phyloP scores from a whole-genome alignment of 2,888 invertebrate genomes.

The Leptarthrus brevirostris region DNA sequence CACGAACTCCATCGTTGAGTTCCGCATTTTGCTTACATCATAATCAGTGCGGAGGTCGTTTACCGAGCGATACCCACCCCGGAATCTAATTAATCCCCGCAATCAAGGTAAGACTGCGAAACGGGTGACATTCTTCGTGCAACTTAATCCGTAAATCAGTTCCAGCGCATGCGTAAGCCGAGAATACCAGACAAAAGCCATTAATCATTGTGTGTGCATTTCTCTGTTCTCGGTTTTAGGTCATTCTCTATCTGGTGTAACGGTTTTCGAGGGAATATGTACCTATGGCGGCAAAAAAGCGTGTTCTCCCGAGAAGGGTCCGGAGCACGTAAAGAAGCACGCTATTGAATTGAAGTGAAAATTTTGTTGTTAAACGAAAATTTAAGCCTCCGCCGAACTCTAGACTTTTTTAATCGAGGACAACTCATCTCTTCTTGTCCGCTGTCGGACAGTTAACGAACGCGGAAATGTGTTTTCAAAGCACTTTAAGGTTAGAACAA shows the following conservation, averaged over 20 bases:
- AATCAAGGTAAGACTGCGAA: not conserved
- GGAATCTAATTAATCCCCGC: not conserved
- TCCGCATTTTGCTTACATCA: not conserved
- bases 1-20: not conserved
- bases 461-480: too few species aligned
- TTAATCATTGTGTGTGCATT: constrained; percentile 1
- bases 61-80: not conserved
- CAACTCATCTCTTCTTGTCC: too few species aligned
- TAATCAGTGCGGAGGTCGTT: not conserved
- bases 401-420: too few species aligned
- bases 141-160: constrained; percentile 12
- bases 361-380: not conserved
- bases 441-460: too few species aligned
- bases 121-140: not conserved
- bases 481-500: too few species aligned
- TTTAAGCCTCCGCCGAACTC: not conserved
- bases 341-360: not conserved
- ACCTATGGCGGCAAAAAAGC: not conserved
- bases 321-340: constrained; percentile 10
- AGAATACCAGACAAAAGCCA: not conserved
- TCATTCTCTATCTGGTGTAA: constrained; percentile 13
- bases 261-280: constrained; percentile 16
- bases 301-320: too few species aligned
- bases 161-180: constrained; percentile 34
- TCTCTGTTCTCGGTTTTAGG: constrained; percentile 3